A percentile compares a stretch with the other conserved stretches of the same genome.
These are phyloP conservation scores for Grus americana DNA, from an alignment of 2,113 vertebrate species.

Conservation along the genomic window DNA sequence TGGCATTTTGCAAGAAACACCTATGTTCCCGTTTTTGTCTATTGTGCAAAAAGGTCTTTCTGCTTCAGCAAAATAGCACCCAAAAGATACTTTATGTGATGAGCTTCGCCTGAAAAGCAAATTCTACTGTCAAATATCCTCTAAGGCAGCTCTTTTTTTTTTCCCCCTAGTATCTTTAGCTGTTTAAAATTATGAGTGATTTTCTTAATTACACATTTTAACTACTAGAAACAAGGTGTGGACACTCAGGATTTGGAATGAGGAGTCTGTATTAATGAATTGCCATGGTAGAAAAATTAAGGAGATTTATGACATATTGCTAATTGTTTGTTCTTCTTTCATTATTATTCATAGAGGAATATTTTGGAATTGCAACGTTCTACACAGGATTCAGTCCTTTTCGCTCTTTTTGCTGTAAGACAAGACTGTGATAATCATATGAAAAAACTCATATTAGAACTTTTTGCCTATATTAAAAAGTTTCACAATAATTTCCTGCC, in stretches of 20 bases:
- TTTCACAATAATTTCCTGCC: background rate
- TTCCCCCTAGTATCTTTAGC: accelerated
- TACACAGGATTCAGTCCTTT: background rate
- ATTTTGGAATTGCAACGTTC: background rate
- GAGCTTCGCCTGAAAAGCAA: background rate
- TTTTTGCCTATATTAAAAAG: background rate
- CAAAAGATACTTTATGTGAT: background rate
- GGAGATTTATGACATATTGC: background rate
- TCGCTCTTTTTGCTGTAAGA: background rate
- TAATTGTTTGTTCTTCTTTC: background rate
- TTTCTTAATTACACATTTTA: background rate
- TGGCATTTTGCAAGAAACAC: background rate
- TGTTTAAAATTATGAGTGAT: background rate
- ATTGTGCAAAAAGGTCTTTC: background rate
- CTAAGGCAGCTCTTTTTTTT: background rate
- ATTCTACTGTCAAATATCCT: background rate
- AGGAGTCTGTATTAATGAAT: background rate
- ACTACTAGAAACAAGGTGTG: background rate
- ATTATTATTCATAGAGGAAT: background rate
- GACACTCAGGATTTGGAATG: background rate
- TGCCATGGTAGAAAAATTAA: background rate
- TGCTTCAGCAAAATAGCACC: background rate
- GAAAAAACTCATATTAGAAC: background rate
- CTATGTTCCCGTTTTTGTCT: background rate
- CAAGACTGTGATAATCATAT: background rate